Evolutionary conservation across 2,113 vertebrate species (phyloP).

Genomic region (Microcebus griseorufus): DNA sequence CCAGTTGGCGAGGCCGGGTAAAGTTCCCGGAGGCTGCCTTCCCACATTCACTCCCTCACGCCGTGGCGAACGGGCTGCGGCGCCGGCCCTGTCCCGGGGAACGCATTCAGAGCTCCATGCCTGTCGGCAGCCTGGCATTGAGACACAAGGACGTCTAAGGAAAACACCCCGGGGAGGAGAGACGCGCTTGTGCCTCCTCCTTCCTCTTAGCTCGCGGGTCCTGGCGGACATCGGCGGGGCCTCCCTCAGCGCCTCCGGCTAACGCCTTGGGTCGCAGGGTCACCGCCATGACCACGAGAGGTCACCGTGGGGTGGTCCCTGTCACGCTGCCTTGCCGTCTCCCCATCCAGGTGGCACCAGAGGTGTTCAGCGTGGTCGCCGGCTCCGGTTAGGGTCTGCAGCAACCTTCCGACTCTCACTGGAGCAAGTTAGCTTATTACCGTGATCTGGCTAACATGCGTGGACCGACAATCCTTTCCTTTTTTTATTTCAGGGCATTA

Average conservation of each 20-base stretch:
- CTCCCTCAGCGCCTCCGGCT: accelerated
- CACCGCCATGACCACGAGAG: accelerated
- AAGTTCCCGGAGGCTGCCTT: not conserved
- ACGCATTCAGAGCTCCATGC: accelerated
- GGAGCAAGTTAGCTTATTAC: not conserved
- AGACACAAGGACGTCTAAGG: no score
- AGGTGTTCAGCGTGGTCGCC: not conserved
- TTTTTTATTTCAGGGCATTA: no score
- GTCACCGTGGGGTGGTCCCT: not conserved
- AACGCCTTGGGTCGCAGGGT: accelerated
- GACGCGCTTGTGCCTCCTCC: accelerated
- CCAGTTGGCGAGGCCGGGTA: no score
- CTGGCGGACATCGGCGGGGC: not conserved
- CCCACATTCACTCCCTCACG: not conserved
- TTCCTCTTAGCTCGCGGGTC: accelerated
- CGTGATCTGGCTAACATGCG: not conserved
- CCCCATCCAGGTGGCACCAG: not conserved
- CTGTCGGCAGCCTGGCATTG: no score
- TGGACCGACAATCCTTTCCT: not conserved
- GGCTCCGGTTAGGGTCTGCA: accelerated
- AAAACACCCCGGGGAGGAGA: not conserved
- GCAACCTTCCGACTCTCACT: accelerated
- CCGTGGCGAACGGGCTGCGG: no score
- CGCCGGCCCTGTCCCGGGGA: no score
- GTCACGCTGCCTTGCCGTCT: accelerated